A percentile compares a stretch with the other conserved stretches of the same genome.
phyloP scores from a whole-genome alignment of 2,888 invertebrate genomes.

The Sinhomidia bicolor region DNA sequence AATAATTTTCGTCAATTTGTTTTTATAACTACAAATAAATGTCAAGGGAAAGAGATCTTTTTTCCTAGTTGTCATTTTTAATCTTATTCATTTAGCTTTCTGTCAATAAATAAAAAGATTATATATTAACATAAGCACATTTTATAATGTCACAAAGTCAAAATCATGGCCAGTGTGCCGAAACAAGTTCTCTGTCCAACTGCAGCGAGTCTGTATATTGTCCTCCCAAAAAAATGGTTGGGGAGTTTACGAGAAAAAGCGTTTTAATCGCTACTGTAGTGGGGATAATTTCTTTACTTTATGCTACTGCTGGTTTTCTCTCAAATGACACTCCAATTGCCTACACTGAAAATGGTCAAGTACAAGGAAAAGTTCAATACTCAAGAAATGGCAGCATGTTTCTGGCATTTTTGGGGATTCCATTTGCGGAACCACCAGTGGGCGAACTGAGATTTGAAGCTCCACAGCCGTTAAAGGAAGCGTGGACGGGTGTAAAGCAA shows the following conservation, averaged over 20 bases:
- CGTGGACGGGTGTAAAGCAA: conserved; percentile 57
- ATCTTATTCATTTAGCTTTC: too few relatives aligned
- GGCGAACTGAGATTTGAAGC: conserved; percentile 61
- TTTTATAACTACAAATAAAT: too few relatives aligned
- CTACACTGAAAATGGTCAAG: conserved; percentile 54
- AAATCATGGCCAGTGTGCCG: neutral
- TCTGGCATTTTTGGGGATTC: conserved; percentile 51
- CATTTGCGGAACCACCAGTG: conserved; percentile 59
- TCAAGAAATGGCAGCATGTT: conserved; percentile 67
- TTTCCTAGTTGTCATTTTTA: too few relatives aligned
- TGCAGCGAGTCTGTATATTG: neutral
- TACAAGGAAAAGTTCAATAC: conserved; percentile 54
- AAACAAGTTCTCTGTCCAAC: neutral
- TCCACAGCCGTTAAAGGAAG: conserved; percentile 24
- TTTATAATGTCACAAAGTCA: too few relatives aligned
- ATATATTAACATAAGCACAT: too few relatives aligned
- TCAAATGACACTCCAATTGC: conserved; percentile 56
- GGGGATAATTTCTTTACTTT: conserved; percentile 6
- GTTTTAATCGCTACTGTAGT: neutral
- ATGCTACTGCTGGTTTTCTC: conserved; percentile 36
- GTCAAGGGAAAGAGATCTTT: too few relatives aligned
- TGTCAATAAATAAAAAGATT: too few relatives aligned
- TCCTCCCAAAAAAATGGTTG: conserved; percentile 6
- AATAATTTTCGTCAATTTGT: too few relatives aligned
- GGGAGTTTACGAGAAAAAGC: conserved; percentile 22